phyloP scores from a whole-genome alignment of 2,888 invertebrate species.

The Morpho achilles region DNA sequence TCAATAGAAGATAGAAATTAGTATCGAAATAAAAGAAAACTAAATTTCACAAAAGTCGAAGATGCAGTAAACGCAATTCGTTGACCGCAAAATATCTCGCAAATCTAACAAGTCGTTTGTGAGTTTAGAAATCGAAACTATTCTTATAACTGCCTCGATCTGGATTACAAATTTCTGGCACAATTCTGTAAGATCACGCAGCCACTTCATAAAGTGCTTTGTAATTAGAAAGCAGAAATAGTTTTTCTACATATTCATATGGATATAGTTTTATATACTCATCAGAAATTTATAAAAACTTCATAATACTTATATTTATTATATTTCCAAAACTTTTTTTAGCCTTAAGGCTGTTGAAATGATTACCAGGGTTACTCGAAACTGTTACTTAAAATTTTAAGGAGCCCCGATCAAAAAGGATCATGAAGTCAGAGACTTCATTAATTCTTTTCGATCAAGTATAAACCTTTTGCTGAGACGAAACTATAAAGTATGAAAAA shows the following conservation, averaged over 20 bases:
- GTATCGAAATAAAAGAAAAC: background rate
- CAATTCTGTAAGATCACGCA: conserved; percentile 19
- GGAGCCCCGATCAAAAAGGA: too few species aligned
- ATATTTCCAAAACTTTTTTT: too few species aligned
- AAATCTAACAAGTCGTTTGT: conserved; percentile 7
- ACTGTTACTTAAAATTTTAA: too few species aligned
- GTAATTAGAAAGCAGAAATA: conserved; percentile 19
- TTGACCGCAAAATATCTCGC: conserved; percentile 6
- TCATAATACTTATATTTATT: too few species aligned
- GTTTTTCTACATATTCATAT: conserved; percentile 12
- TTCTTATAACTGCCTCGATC: conserved; percentile 15
- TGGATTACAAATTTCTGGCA: conserved; percentile 16
- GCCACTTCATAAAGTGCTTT: conserved; percentile 9
- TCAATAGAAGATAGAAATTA: too few species aligned
- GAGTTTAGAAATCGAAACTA: conserved; percentile 19
- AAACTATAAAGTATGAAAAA: too few species aligned
- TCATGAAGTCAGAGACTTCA: too few species aligned
- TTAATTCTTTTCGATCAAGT: too few species aligned
- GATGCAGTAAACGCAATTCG: conserved; percentile 1
- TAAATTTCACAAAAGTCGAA: conserved; percentile 4
- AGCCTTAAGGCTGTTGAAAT: too few species aligned
- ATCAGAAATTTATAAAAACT: too few species aligned
- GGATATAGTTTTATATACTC: conserved; percentile 5
- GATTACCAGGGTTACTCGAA: too few species aligned
- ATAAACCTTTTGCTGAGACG: too few species aligned